Base-by-base conservation (phyloP, 2,113 vertebrate genomes). In the Tragelaphus scriptus region DNA sequence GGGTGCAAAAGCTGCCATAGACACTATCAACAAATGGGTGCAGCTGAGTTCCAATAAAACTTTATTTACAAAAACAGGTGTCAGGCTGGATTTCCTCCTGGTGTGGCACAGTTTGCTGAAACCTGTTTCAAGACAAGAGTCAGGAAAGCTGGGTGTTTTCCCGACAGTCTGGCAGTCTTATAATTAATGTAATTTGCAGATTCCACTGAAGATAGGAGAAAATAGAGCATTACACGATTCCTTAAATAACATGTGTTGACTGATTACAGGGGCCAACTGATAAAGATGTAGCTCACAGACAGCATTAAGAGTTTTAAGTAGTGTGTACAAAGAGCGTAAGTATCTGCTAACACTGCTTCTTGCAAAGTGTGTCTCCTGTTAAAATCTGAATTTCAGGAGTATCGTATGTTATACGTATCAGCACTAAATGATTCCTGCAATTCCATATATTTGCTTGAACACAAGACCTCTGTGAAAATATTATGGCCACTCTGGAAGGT, bases 51-150 rank as follows among this genome's bases (percentile, higher is more conserved):
- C 68, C 55, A 82, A 95, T 55, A 94, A 93, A 86, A 58, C 53
- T 94, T 84, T 85, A 82, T 61, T 98, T 91, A 47, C 16, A 71
- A 88, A 88, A 90, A 21, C 6, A 47, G n/a, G 16, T 2, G 1
- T 16, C 61, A 17, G 30, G 59, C 11, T 77, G 9, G 4, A 55
- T 58, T 88, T 88, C 58, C 51, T 51, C 59, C 56, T n/a, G 2
- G 23, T 10, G 68, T 10, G 21, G 7, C 7, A 65, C 1, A 53
- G 36, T 81, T 23, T 80, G 47, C 23, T 44, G 26, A 56, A 25
- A 40, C n/a, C 51, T 59, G 0, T 68, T 56, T 68, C n/a, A 63
- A 28, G 91, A 47, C 10, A 36, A 92, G 30, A 86, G 47, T 84
- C 58, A 51, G 55, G 63, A 19, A 86, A 79, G 63, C 25, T 49